Evolutionary conservation across 2,797 vertebrate genomes (phyloP).

Genomic region (Serranus cabrilla): DNA sequence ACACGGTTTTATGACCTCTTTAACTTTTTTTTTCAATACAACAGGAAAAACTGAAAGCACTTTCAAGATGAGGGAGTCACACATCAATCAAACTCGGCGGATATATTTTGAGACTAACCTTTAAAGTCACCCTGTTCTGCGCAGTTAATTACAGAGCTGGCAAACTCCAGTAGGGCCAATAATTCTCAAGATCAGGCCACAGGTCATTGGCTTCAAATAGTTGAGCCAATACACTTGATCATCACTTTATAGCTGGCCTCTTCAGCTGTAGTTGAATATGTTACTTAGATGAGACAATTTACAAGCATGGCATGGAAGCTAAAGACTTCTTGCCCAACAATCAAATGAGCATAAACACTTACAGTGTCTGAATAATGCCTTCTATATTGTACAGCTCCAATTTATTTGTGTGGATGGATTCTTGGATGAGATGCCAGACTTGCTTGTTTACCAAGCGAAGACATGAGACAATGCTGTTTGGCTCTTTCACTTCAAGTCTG

Average conservation of each 20-base stretch:
- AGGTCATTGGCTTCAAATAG: conserved; percentile 76
- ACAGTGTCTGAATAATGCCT: neutral
- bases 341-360: conserved; percentile 4
- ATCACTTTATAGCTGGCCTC: conserved; percentile 55
- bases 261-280: conserved; percentile 53
- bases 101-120: conserved; percentile 71
- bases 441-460: conserved; percentile 36
- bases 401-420: conserved; percentile 21
- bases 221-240: conserved; percentile 63
- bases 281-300: conserved; percentile 47
- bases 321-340: conserved; percentile 4
- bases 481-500: conserved; percentile 32
- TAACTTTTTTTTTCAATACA: conserved; percentile 28
- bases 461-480: conserved; percentile 25
- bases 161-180: conserved; percentile 71
- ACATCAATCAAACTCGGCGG: conserved; percentile 69
- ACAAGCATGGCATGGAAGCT: neutral
- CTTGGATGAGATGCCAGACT: conserved; percentile 43
- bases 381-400: neutral
- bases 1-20: conserved; percentile 47
- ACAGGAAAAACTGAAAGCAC: conserved; percentile 47
- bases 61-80: conserved; percentile 48
- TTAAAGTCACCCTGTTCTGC: conserved; percentile 80
- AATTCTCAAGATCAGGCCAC: conserved; percentile 77
- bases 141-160: conserved; percentile 81